Percentiles rank a stretch among this genome's conserved stretches.
Conservation (phyloP, 2,888 invertebrate species). For the Nomada ruficornis region DNA sequence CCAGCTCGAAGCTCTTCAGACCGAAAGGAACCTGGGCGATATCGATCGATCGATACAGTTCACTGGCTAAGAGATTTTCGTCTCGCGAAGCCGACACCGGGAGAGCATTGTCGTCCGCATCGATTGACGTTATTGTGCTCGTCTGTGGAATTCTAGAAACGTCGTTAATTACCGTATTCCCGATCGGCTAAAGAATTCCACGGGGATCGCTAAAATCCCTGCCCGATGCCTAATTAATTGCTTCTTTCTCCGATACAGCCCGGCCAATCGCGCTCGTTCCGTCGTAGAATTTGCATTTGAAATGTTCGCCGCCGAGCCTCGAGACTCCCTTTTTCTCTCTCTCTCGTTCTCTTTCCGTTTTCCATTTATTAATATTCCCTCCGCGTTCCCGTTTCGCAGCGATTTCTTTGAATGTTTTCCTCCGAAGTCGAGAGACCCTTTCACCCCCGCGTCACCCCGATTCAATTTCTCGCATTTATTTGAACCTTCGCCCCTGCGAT, state of each 20-base stretch:
- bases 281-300: slow-evolving; percentile 46
- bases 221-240: slow-evolving; percentile 52
- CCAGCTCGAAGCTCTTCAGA: background rate
- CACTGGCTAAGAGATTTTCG: slow-evolving; percentile 41
- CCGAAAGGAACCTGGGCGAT: background rate
- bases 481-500: background rate
- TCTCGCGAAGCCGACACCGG: slow-evolving; percentile 34
- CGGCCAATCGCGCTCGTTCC: background rate
- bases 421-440: slow-evolving; percentile 6
- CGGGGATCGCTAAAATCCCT: slow-evolving; percentile 21
- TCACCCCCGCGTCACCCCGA: slow-evolving; percentile 7
- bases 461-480: slow-evolving; percentile 37
- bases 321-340: background rate
- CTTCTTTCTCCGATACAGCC: slow-evolving; percentile 1
- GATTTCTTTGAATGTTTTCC: slow-evolving; percentile 38
- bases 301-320: slow-evolving; percentile 15
- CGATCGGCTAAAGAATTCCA: background rate
- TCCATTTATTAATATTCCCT: slow-evolving; percentile 48
- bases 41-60: slow-evolving; percentile 28
- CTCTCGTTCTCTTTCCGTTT: background rate
- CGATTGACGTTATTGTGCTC: slow-evolving; percentile 38
- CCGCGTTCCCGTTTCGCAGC: slow-evolving; percentile 9
- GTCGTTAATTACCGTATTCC: slow-evolving; percentile 30
- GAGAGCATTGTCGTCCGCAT: slow-evolving; percentile 40
- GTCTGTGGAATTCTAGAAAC: slow-evolving; percentile 47